Percentiles rank a stretch among this genome's conserved stretches.
phyloP scores from a whole-genome alignment of 2,797 vertebrate genomes.

The Spinus pinus region DNA sequence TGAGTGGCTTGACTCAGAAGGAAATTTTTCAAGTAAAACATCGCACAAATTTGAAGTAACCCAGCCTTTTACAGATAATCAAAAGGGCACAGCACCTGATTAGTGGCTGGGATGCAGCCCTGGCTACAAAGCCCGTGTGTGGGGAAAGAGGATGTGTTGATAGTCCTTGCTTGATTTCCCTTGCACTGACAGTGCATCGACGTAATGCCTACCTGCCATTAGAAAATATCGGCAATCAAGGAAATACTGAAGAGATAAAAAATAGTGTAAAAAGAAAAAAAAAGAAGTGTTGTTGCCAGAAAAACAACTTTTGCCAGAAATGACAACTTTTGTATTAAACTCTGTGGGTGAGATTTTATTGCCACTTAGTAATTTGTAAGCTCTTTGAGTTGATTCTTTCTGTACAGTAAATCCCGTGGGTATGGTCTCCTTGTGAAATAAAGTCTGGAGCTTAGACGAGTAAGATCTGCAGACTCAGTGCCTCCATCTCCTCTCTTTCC shows the following conservation, averaged over 20 bases:
- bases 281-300: neutral
- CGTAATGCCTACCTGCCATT: neutral
- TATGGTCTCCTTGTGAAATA: neutral
- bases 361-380: neutral
- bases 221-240: neutral
- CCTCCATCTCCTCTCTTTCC: neutral
- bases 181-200: accelerated
- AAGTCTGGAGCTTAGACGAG: accelerated
- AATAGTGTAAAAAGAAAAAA: neutral
- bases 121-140: accelerated
- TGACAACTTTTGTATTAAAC: neutral
- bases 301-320: neutral
- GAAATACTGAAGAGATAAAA: neutral
- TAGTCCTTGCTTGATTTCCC: neutral
- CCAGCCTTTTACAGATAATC: neutral
- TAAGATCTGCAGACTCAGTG: accelerated
- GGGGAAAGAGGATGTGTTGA: neutral
- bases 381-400: neutral
- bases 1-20: neutral
- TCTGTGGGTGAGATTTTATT: neutral
- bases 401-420: neutral
- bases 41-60: neutral
- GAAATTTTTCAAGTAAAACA: neutral
- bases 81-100: neutral
- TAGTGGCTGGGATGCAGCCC: neutral